Conservation (phyloP, 2,888 invertebrate species). For the Hecatera dysodea region DNA sequence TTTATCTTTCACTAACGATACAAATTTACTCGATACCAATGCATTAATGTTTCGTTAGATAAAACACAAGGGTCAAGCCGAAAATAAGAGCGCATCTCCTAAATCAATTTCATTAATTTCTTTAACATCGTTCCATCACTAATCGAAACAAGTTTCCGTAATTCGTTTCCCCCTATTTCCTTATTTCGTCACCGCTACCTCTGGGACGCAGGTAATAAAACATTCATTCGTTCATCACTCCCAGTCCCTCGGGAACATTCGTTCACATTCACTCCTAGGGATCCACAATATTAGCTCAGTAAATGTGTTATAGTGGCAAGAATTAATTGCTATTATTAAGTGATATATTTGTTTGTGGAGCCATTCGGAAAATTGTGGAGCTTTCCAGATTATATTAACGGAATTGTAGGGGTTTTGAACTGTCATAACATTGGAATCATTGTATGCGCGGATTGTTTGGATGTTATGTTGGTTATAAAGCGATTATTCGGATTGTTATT, state of each 20-base stretch:
- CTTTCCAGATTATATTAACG: conserved; percentile 44
- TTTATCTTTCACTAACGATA: too few species aligned
- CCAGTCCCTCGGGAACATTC: conserved; percentile 68
- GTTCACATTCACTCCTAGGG: conserved; percentile 59
- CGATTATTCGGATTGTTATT: not conserved
- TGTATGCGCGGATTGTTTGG: not conserved
- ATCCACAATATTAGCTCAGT: conserved; percentile 61
- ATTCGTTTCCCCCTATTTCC: conserved; percentile 39
- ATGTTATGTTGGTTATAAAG: not conserved
- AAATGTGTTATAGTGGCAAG: conserved; percentile 56
- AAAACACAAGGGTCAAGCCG: not conserved
- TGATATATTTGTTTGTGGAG: conserved; percentile 56
- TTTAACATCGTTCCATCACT: conserved; percentile 32
- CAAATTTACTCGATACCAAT: not conserved
- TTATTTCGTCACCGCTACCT: conserved; percentile 50
- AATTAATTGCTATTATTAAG: conserved; percentile 64
- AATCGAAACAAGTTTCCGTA: conserved; percentile 29
- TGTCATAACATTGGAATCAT: conserved; percentile 27
- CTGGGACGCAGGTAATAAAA: conserved; percentile 67
- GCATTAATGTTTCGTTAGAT: not conserved
- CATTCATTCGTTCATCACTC: conserved; percentile 76
- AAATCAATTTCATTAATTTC: conserved; percentile 36
- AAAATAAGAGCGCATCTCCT: not conserved
- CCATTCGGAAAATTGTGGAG: conserved; percentile 40
- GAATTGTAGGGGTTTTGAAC: conserved; percentile 33